Percentiles rank a stretch among this genome's conserved stretches.
These are phyloP conservation scores for Fringilla coelebs DNA, from an alignment of 2,797 vertebrate genomes.

Conservation along the genomic window DNA sequence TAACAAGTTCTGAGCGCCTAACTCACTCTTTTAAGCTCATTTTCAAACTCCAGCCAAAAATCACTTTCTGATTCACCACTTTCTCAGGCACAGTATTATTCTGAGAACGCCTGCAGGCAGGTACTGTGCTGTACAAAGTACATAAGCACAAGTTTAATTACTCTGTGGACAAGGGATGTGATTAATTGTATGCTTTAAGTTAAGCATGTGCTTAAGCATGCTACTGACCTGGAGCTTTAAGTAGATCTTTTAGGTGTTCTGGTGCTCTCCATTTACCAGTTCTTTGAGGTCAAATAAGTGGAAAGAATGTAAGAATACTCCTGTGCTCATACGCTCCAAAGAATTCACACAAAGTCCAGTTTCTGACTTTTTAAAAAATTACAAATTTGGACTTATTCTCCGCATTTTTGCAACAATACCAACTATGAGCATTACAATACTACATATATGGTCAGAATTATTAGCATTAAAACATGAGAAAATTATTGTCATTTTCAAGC, in stretches of 20 bases:
- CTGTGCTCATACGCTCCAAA: neutral
- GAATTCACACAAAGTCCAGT: neutral
- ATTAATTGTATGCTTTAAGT: slow-evolving; percentile 44
- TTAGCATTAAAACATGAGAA: neutral
- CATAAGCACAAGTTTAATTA: slow-evolving; percentile 49
- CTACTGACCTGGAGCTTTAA: neutral
- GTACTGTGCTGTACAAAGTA: neutral
- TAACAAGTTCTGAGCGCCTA: slow-evolving; percentile 5
- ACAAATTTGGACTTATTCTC: neutral
- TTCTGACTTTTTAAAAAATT: neutral
- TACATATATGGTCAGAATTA: neutral
- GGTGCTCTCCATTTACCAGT: neutral
- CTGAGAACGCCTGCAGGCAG: slow-evolving; percentile 45
- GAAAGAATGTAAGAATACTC: neutral
- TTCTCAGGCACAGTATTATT: slow-evolving; percentile 45
- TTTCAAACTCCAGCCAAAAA: slow-evolving; percentile 52
- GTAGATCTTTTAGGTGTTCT: neutral
- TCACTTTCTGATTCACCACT: slow-evolving; percentile 51
- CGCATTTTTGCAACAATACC: neutral
- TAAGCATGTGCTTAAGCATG: slow-evolving; percentile 35
- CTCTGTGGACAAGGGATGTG: neutral
- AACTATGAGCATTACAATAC: neutral
- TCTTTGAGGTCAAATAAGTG: neutral
- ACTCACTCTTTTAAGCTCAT: neutral
- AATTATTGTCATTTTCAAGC: neutral